These are phyloP conservation scores for Choloepus didactylus DNA, from an alignment of 2,797 vertebrate genomes.

Conservation along the genomic window DNA sequence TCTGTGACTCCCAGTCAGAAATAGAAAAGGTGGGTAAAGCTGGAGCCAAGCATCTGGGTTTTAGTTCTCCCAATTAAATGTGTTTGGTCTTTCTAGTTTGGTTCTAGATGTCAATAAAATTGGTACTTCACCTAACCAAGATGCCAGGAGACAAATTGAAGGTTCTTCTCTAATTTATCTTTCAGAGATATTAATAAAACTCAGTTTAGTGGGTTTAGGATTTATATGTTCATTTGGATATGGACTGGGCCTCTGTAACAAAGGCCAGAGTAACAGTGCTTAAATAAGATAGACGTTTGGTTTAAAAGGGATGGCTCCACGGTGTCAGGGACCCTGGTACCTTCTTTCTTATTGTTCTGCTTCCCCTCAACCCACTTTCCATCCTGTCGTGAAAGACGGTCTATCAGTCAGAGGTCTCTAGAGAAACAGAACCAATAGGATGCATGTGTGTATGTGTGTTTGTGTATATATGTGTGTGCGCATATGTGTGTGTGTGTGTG, in stretches of 20 bases:
- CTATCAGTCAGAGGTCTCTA: no score
- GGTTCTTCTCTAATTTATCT: neutral
- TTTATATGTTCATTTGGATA: constrained; percentile 5
- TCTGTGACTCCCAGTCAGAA: constrained; percentile 59
- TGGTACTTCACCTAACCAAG: neutral
- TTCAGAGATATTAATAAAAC: constrained; percentile 35
- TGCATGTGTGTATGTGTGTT: no score
- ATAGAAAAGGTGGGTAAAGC: constrained; percentile 73
- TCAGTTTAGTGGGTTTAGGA: neutral
- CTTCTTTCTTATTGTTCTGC: neutral
- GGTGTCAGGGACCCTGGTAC: neutral
- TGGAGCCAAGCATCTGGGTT: neutral
- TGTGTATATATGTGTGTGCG: no score
- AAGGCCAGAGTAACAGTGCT: constrained; percentile 8
- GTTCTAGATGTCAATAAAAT: neutral
- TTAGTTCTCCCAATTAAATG: neutral
- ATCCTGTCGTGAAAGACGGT: neutral
- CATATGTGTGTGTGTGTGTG: no score
- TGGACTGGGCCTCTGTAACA: neutral
- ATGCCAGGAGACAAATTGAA: constrained; percentile 12
- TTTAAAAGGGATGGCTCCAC: neutral
- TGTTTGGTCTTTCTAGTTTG: constrained; percentile 31
- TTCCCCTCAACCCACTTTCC: neutral
- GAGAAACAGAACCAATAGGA: no score
- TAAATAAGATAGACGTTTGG: constrained; percentile 12